Conservation (phyloP, 2,888 invertebrate species). For the Mantis religiosa region DNA sequence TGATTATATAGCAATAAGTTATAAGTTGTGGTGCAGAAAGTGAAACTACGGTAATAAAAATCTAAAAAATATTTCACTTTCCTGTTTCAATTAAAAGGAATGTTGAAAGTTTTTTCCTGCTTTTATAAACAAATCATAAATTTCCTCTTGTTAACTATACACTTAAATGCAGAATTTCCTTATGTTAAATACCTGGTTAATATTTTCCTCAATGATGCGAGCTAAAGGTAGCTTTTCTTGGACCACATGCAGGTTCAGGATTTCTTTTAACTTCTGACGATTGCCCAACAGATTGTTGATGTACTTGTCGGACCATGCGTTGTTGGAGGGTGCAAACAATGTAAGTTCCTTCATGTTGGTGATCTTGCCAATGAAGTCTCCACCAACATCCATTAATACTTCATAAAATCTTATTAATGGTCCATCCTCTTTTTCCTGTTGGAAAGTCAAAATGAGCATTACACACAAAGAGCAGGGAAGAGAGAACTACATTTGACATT, state of each 20-base stretch:
- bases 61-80: no score
- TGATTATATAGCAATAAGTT: no score
- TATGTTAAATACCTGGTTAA: constrained; percentile 57
- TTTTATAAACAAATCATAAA: background rate
- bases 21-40: no score
- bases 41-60: no score
- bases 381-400: constrained; percentile 71
- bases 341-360: constrained; percentile 70
- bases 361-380: constrained; percentile 68
- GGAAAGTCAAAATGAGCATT: background rate
- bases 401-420: constrained; percentile 79
- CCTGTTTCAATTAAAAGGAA: no score
- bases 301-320: constrained; percentile 73
- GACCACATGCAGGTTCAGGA: constrained; percentile 78
- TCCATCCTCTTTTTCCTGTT: constrained; percentile 66
- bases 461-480: background rate
- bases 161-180: background rate
- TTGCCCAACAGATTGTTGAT: constrained; percentile 65
- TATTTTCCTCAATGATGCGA: constrained; percentile 66
- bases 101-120: no score
- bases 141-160: background rate
- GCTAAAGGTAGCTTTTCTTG: constrained; percentile 71
- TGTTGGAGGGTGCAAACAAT: constrained; percentile 85
- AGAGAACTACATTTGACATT: constrained; percentile 20
- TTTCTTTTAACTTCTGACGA: constrained; percentile 66